Evolutionary conservation across 2,797 vertebrate species (phyloP).

Genomic region (Parauchenoglanis punctatus): DNA sequence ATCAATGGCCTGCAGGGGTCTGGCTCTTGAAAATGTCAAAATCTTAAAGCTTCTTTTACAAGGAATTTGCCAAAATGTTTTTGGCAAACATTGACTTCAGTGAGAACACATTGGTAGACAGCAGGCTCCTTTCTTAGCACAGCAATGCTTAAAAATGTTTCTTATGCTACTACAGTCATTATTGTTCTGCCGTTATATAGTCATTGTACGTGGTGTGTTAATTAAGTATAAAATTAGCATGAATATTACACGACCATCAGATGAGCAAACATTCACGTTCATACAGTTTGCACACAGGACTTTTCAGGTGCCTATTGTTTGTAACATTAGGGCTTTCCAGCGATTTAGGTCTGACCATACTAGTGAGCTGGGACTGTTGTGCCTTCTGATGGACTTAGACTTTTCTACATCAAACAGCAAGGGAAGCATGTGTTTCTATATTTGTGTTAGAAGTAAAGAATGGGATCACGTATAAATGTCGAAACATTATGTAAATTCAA

Average conservation of each 20-base stretch:
- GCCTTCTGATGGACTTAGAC: not conserved
- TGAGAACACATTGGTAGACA: not conserved
- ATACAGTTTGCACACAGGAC: not conserved
- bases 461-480: not conserved
- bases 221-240: not conserved
- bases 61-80: not conserved
- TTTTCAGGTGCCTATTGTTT: not conserved
- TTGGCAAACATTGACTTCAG: not conserved
- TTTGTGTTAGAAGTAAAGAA: not conserved
- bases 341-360: not conserved
- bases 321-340: slow-evolving; percentile 2
- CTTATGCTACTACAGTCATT: not conserved
- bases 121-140: not conserved
- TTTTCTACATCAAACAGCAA: not conserved
- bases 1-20: slow-evolving; percentile 2
- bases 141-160: not conserved
- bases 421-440: not conserved
- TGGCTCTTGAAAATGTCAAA: slow-evolving; percentile 18
- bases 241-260: not conserved
- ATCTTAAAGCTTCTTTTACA: slow-evolving; percentile 12
- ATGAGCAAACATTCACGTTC: not conserved
- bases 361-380: not conserved
- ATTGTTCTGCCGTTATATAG: not conserved
- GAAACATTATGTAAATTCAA: not conserved
- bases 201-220: not conserved